Base-by-base conservation (phyloP, 2,797 vertebrate genomes). In the Lepus oiostolus region DNA sequence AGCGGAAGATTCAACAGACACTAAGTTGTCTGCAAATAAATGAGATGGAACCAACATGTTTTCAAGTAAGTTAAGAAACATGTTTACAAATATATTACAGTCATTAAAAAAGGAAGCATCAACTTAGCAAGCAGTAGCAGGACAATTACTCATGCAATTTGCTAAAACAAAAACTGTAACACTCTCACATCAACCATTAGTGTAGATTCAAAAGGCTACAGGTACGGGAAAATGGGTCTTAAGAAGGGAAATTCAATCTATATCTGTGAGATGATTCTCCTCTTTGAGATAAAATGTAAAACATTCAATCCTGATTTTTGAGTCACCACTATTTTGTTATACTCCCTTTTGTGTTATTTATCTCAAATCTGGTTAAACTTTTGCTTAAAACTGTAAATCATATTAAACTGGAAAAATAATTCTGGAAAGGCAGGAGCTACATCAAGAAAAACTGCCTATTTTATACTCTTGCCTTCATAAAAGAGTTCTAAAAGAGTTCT, bases 11-110 rank as follows among this genome's bases (percentile, higher is more conserved):
- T 97, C 97, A 97, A 98, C 97, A 98, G 98, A 98, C 97, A 98
- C 98, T 98, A 98, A 98, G 98, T 98, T 99, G 98, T 98, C 98
- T 98, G 98, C 98, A 98, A 98, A 99, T 98, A 99, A 99, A 99
- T 99, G 98, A 98, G 98, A 98, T 98, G 98, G 98, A 99, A 99
- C 98, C 98, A 98, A 98, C 98, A 98, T 98, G 98, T 98, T 98
- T 98, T 98, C 98, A 98, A 98, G 95, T 97, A 98, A 98, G 98
- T 98, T 98, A 98, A 98, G 98, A 98, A 98, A 98, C 98, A 98
- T 98, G 98, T 98, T 98, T 98, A 98, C 97, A 98, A 99, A 98
- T 98, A 98, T 90, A 98, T 98, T 97, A 97, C 82, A 97, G 93
- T 94, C 96, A 98, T 97, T 98, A 98, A 98, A 97, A 98, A 98